These are phyloP conservation scores for Drosophila borealis DNA, from an alignment of 2,888 invertebrate genomes.

Conservation along the genomic window DNA sequence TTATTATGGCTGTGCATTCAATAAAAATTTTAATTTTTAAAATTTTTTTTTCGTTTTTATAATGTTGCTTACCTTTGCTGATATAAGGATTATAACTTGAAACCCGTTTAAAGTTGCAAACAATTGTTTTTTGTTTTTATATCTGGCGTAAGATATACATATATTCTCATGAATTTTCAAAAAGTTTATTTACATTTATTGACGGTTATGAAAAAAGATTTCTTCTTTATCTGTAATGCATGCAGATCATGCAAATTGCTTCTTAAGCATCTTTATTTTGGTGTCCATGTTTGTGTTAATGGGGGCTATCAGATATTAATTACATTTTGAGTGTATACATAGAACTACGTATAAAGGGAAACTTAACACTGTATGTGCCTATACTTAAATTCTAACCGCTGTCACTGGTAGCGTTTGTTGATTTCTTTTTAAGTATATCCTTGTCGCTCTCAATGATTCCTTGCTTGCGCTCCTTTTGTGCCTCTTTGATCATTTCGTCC, in stretches of 20 bases:
- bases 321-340: conserved; percentile 39
- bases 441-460: conserved; percentile 86
- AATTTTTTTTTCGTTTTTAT: not conserved
- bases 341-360: conserved; percentile 42
- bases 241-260: conserved; percentile 48
- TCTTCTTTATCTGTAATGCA: conserved; percentile 15
- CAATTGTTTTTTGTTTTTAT: not conserved
- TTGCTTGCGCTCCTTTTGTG: conserved; percentile 87
- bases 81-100: not conserved
- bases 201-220: not conserved
- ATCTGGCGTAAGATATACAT: not conserved
- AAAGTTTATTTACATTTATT: not conserved
- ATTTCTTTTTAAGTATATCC: conserved; percentile 83
- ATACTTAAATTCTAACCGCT: conserved; percentile 31
- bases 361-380: conserved; percentile 45
- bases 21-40: not conserved
- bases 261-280: conserved; percentile 67
- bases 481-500: conserved; percentile 86
- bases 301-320: conserved; percentile 18
- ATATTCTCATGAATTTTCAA: not conserved
- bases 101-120: not conserved
- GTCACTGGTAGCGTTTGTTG: conserved; percentile 20
- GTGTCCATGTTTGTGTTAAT: conserved; percentile 23
- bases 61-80: conserved; percentile 6
- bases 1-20: not conserved